These are phyloP conservation scores for Spea multiplicata DNA, from an alignment of 2,113 vertebrate species.

Conservation along the genomic window DNA sequence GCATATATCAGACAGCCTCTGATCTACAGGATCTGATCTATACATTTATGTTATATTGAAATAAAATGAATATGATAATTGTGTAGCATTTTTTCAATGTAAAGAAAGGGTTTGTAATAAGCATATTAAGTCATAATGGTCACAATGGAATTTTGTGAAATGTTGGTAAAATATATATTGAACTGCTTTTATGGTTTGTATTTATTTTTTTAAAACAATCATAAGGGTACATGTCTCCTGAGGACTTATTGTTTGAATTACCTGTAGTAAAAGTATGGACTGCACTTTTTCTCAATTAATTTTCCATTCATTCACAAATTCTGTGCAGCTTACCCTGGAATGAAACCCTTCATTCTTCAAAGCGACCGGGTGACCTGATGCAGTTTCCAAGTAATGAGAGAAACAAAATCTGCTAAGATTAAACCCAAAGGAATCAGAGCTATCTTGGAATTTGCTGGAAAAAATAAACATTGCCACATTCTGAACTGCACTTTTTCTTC, in stretches of 20 bases:
- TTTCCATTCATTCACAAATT: conserved; percentile 74
- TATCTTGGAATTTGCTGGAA: conserved; percentile 57
- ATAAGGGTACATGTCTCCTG: not conserved
- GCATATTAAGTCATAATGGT: too few species aligned
- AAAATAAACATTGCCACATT: conserved; percentile 58
- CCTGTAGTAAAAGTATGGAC: conserved; percentile 59
- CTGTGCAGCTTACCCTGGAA: conserved; percentile 62
- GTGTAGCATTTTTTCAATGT: too few species aligned
- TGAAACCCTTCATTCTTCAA: conserved; percentile 67
- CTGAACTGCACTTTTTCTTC: conserved; percentile 52
- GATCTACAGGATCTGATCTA: too few species aligned
- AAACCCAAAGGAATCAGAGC: conserved; percentile 55
- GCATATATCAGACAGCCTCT: too few species aligned
- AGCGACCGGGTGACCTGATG: conserved; percentile 60
- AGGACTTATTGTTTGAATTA: conserved; percentile 56
- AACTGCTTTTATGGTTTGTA: too few species aligned
- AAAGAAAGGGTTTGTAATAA: too few species aligned
- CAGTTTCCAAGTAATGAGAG: conserved; percentile 64
- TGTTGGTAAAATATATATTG: too few species aligned
- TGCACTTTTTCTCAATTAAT: conserved; percentile 69
- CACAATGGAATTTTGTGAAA: too few species aligned
- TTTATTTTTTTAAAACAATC: too few species aligned
- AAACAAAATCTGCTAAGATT: conserved; percentile 60
- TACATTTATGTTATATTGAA: too few species aligned
- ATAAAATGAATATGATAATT: too few species aligned